Evolutionary conservation across 1,140 invertebrate genomes (phyloP), one percentile per base, ranked within the genome.

Genomic region (Camponotus floridanus): DNA sequence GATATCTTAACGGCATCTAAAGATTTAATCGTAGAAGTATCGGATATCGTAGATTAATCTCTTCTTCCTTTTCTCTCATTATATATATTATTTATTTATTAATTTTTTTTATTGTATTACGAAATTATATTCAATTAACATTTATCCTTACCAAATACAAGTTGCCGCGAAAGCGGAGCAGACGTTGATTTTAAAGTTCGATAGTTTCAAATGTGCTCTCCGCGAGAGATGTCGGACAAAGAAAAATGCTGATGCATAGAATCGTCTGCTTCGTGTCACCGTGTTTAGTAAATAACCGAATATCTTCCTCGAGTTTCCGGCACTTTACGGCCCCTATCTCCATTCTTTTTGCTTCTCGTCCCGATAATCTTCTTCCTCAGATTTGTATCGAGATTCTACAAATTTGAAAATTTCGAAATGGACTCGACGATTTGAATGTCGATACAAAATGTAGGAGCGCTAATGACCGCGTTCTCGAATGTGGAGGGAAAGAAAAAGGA

Each of bases 261-360:
- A 51, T 81, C 68, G 92, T 90, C 91, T 91, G 92, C 94, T 94
- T 81, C 91, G 88, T 93, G 93, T 94, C 90, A 93, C 73, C 76
- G 81, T 92, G 89, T 94, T 94, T 94, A 92, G 90, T 93, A 94
- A 94, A 94, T 92, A 93, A 91, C 89, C 85, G 68, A 84, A 81
- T 87, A 57, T 86, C 84, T 78, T 85, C 26, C 51, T 80, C 85
- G 26, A 84, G 86, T 65, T 68, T 68, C 36, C 42, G 39, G 48
- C n/a, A 26, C 21, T 64, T 65, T 45, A 48, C 21, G 36, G 1
- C 8, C 45, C 45, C 13, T 26, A 36, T 61, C 55, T 15, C 59
- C 6, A 45, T 51, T 36, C 36, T 51, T 51, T 31, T 78, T 11
- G 9, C 6, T 48, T 1, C 45, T 15, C 18, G 6, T 42, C 21